phyloP scores from a whole-genome alignment of 2,113 vertebrate genomes.

The Alouatta palliata region DNA sequence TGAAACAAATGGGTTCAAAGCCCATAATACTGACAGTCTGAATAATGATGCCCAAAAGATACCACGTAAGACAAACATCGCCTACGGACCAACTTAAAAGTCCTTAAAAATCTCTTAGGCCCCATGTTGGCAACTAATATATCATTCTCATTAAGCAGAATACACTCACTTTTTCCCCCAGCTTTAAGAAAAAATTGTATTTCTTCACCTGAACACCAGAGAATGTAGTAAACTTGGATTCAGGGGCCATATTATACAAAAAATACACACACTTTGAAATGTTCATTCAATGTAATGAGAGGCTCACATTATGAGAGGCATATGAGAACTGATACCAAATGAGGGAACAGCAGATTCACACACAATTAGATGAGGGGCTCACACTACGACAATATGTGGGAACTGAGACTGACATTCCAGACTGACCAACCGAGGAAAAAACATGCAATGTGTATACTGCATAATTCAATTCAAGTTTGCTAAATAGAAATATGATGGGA shows the following conservation, averaged over 20 bases:
- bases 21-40: background rate
- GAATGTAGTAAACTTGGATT: background rate
- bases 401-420: background rate
- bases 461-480: background rate
- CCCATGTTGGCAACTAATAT: background rate
- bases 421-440: background rate
- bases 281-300: background rate
- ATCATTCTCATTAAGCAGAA: background rate
- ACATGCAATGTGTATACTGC: background rate
- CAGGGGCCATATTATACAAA: background rate
- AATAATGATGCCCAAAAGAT: background rate
- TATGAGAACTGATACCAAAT: background rate
- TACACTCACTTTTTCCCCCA: background rate
- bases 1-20: background rate
- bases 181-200: background rate
- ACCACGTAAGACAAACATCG: background rate
- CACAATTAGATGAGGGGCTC: background rate
- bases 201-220: background rate
- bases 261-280: background rate
- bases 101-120: background rate
- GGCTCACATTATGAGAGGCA: background rate
- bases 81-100: background rate
- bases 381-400: background rate
- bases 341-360: background rate
- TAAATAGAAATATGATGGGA: slow-evolving; percentile 10